Evolutionary conservation across 2,888 invertebrate species (phyloP), one percentile per base, ranked within the genome.

Genomic region (Cheilosia grossa): DNA sequence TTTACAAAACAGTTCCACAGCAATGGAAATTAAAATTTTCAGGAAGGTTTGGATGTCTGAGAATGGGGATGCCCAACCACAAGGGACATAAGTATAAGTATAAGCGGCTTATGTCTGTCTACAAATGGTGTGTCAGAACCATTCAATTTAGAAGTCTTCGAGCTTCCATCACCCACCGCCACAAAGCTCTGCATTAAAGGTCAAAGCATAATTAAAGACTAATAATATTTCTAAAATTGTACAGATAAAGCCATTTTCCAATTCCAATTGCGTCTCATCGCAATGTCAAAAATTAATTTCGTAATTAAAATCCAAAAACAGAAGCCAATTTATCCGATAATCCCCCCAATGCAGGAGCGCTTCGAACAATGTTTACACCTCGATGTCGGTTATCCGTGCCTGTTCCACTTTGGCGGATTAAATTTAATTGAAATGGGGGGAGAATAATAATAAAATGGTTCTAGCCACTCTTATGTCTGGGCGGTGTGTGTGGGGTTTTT

Each of bases 361-460:
- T 69, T 37, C 30, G 15, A 21, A 9, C n/a, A n/a, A 19, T 69
- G 21, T 56, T 44, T 56, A 56, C 54, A 56, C 56, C 47, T 69
- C 10, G 17, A 13, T 56, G 42, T 24, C 17, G 21, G 13, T 24
- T 44, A 61, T 53, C 37, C 33, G 61, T 30, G 17, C 44, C 15
- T n/a, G 37, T 59, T 33, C 27, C 58, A 56, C 67, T 63, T 49
- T 13, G 47, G 33, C 5, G 47, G 53, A 63, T 54, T 37, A 47
- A 75, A 53, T 79, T 79, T 79, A 79, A 83, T 83, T 80, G 66
- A 66, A 83, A 78, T 69, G 49, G 27, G 69, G 44, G 33, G 33
- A 9, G 44, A 66, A 72, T 40, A 27, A 77, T 66, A 77, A 72
- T 49, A 64, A 72, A 82, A 82, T 72, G 40, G 24, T 77, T 70